phyloP scores from a whole-genome alignment of 2,888 invertebrate species.

The Chymomyza fuscimana region DNA sequence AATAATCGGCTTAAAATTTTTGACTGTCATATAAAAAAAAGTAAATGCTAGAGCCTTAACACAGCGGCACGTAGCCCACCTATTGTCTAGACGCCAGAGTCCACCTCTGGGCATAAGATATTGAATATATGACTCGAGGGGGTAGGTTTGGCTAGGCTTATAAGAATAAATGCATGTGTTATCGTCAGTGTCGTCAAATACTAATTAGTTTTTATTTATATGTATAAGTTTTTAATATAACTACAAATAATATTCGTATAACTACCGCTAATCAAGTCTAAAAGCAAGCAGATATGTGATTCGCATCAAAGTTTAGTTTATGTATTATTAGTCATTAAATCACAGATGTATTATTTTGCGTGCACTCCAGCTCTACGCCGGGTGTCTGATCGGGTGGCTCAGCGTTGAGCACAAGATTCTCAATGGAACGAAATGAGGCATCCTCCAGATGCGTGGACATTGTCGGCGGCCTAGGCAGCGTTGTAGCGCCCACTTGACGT shows the following conservation, averaged over 20 bases:
- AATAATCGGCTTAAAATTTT: slow-evolving; percentile 64
- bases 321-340: slow-evolving; percentile 73
- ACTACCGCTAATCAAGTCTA: slow-evolving; percentile 71
- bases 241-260: slow-evolving; percentile 62
- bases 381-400: slow-evolving; percentile 76
- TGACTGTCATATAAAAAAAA: not conserved
- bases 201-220: slow-evolving; percentile 44
- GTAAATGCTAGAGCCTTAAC: slow-evolving; percentile 45
- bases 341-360: slow-evolving; percentile 76
- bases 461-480: slow-evolving; percentile 54
- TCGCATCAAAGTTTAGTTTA: slow-evolving; percentile 33
- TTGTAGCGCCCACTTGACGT: slow-evolving; percentile 38
- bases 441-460: slow-evolving; percentile 63
- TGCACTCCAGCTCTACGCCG: slow-evolving; percentile 53
- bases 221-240: slow-evolving; percentile 7
- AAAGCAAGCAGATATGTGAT: slow-evolving; percentile 70
- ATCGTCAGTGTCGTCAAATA: slow-evolving; percentile 25
- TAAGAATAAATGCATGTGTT: not conserved
- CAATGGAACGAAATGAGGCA: slow-evolving; percentile 73
- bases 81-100: slow-evolving; percentile 43
- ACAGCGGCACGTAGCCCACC: slow-evolving; percentile 47
- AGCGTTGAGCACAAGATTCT: slow-evolving; percentile 77
- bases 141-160: slow-evolving; percentile 28
- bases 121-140: slow-evolving; percentile 10
- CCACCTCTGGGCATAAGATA: slow-evolving; percentile 47